Evolutionary conservation across 2,113 vertebrate species (phyloP).

Genomic region (Cyrtonyx montezumae): DNA sequence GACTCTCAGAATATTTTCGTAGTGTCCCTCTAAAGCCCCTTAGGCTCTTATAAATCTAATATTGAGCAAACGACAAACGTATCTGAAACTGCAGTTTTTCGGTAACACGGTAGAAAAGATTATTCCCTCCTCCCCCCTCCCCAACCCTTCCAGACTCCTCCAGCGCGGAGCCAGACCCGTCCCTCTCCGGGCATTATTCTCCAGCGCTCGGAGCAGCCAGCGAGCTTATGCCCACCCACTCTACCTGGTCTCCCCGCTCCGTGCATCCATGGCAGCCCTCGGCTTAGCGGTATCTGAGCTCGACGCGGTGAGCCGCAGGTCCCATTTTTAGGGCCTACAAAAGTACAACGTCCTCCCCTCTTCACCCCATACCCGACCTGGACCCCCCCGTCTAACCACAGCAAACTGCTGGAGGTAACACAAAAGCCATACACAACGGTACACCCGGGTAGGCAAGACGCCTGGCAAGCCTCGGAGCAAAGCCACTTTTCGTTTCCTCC

Average conservation of each 20-base stretch:
- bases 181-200: neutral
- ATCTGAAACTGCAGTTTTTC: constrained; percentile 14
- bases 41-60: neutral
- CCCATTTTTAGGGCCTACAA: constrained; percentile 25
- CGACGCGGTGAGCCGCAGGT: neutral
- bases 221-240: neutral
- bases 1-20: neutral
- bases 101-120: neutral
- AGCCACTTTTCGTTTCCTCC: neutral
- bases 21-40: neutral
- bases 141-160: neutral
- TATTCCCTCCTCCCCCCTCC: neutral
- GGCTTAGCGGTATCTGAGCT: neutral
- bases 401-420: neutral
- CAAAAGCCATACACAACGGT: neutral
- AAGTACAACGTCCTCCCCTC: neutral
- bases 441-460: neutral
- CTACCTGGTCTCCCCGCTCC: neutral
- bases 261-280: neutral
- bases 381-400: neutral
- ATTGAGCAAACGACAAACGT: neutral
- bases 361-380: neutral
- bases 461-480: neutral
- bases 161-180: neutral
- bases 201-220: neutral